Conservation (phyloP, 1,140 invertebrate species). For the Helicorthomorpha holstii region DNA sequence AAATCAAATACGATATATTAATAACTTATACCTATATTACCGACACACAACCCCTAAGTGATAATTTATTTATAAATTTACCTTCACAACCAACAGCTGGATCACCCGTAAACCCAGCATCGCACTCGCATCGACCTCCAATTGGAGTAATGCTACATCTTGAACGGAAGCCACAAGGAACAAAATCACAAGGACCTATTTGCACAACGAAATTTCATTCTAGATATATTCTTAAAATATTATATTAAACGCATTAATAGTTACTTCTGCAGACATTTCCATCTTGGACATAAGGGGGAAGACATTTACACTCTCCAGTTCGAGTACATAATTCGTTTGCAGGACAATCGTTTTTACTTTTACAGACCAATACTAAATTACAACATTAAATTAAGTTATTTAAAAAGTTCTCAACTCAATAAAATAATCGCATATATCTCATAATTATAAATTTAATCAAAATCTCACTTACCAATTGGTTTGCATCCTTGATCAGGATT, state of each 20-base stretch:
- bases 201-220: background rate
- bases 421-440: background rate
- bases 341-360: conserved; percentile 60
- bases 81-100: conserved; percentile 16
- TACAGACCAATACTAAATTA: conserved; percentile 39
- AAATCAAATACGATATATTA: too few species aligned
- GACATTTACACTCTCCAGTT: conserved; percentile 73
- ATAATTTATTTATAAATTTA: too few species aligned
- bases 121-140: conserved; percentile 14
- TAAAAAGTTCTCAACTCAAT: too few species aligned
- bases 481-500: conserved; percentile 44
- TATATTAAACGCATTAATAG: too few species aligned
- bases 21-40: too few species aligned
- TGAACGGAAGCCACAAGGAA: conserved; percentile 16
- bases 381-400: too few species aligned
- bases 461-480: conserved; percentile 4
- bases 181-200: conserved; percentile 17
- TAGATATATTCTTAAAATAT: too few species aligned
- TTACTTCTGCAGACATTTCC: conserved; percentile 66
- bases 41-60: too few species aligned
- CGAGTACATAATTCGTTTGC: conserved; percentile 77
- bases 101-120: conserved; percentile 16
- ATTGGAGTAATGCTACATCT: conserved; percentile 12
- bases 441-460: background rate
- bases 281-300: conserved; percentile 59